These are phyloP conservation scores for Procambarus virginalis DNA, from an alignment of 1,140 invertebrate species.

Conservation along the genomic window DNA sequence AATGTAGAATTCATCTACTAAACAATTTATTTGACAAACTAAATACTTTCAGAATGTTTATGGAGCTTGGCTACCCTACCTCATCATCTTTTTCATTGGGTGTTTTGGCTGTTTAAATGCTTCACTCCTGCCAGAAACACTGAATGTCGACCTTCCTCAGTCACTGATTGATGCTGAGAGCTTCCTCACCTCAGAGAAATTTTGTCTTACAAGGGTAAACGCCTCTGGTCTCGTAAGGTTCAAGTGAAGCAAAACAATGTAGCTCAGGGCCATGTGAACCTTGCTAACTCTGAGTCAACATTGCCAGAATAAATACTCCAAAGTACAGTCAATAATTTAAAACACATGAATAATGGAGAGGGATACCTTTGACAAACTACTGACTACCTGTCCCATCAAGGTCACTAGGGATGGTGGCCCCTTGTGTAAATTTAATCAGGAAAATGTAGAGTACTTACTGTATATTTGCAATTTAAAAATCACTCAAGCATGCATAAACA, in stretches of 20 bases:
- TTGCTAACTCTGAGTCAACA: not conserved
- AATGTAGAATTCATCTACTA: no score
- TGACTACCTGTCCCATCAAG: no score
- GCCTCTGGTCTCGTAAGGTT: not conserved
- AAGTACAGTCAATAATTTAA: no score
- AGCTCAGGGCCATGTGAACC: not conserved
- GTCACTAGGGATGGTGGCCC: no score
- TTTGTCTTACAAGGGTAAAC: constrained; percentile 57
- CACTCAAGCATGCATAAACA: no score
- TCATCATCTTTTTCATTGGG: constrained; percentile 71
- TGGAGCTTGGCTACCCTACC: constrained; percentile 71
- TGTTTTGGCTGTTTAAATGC: constrained; percentile 71
- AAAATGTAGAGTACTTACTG: no score
- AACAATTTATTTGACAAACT: no score
- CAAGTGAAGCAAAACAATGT: not conserved
- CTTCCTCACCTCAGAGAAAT: constrained; percentile 73
- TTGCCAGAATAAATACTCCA: not conserved
- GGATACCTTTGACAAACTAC: no score
- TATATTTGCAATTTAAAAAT: no score
- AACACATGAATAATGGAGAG: no score
- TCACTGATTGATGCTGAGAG: constrained; percentile 73
- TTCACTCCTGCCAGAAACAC: constrained; percentile 74
- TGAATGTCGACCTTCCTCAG: constrained; percentile 72
- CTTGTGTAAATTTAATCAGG: no score
- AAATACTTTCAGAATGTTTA: constrained; percentile 14